These are phyloP conservation scores for Araneus ventricosus DNA, from an alignment of 1,140 invertebrate genomes.

Conservation along the genomic window DNA sequence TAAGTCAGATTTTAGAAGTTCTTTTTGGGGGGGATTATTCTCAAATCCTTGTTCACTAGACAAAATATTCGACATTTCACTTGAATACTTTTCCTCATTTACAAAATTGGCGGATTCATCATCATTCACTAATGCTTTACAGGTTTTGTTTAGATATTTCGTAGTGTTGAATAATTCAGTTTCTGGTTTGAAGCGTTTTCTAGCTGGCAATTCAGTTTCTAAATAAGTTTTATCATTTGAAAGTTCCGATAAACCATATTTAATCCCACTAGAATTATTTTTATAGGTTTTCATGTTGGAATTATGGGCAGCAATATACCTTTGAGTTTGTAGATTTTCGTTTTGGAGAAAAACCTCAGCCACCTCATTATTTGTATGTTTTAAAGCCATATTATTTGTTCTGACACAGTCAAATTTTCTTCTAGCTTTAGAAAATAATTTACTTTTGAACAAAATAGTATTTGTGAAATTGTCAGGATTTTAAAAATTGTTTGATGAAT, in stretches of 20 bases:
- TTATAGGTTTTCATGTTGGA: neutral
- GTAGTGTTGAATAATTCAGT: neutral
- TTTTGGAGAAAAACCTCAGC: too few species aligned
- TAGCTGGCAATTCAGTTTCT: neutral
- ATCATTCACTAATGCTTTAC: neutral
- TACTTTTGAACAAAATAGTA: too few species aligned
- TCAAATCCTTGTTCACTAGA: neutral
- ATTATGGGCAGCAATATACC: too few species aligned
- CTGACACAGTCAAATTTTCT: too few species aligned
- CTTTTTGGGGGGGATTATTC: neutral
- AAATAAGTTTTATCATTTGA: constrained; percentile 29
- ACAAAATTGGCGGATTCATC: neutral
- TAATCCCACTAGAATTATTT: neutral
- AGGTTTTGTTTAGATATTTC: neutral
- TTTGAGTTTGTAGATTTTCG: too few species aligned
- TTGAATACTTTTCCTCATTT: neutral
- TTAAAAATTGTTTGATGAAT: too few species aligned
- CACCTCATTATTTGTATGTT: too few species aligned
- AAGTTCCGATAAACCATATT: neutral
- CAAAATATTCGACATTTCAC: neutral
- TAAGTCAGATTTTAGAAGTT: neutral
- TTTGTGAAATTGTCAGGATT: too few species aligned
- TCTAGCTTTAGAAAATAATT: too few species aligned
- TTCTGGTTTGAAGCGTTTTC: neutral
- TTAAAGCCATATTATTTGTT: too few species aligned